Evolutionary conservation across 2,113 vertebrate species (phyloP).

Genomic region (Lynx canadensis): DNA sequence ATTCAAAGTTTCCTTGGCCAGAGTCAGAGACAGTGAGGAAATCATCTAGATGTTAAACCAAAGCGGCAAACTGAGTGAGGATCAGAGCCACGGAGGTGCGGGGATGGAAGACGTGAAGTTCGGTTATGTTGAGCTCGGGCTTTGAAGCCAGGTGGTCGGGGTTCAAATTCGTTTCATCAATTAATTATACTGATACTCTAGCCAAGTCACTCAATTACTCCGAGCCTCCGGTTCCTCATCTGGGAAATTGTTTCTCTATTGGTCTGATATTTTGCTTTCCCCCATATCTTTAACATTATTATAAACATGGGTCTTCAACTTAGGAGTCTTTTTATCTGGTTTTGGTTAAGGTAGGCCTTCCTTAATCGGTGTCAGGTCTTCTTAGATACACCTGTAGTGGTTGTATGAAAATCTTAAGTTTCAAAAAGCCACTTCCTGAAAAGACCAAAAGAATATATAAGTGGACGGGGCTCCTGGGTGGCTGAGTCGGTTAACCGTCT

Average conservation of each 20-base stretch:
- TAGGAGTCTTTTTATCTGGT: not conserved
- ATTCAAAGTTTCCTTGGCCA: not conserved
- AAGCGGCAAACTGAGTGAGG: not conserved
- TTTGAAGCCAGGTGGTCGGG: not conserved
- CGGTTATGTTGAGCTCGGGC: not conserved
- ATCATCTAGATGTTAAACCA: not conserved
- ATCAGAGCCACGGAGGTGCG: rapidly evolving
- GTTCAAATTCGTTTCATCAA: not conserved
- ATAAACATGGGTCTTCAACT: not conserved
- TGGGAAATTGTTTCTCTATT: not conserved
- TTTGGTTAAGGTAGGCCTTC: not conserved
- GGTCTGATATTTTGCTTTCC: not conserved
- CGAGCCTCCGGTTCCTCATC: not conserved
- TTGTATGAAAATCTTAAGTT: not conserved
- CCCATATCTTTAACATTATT: not conserved
- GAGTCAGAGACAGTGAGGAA: not conserved
- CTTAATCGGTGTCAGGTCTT: not conserved
- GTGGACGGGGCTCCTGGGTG: not conserved
- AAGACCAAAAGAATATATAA: not conserved
- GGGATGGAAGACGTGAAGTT: no score
- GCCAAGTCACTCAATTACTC: not conserved
- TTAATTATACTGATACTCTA: not conserved
- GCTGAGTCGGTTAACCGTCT: no score
- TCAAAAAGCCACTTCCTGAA: not conserved
- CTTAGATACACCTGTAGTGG: not conserved